Evolutionary conservation across 2,113 vertebrate genomes (phyloP), one percentile per base, ranked within the genome.

Genomic region (Nanorana parkeri): DNA sequence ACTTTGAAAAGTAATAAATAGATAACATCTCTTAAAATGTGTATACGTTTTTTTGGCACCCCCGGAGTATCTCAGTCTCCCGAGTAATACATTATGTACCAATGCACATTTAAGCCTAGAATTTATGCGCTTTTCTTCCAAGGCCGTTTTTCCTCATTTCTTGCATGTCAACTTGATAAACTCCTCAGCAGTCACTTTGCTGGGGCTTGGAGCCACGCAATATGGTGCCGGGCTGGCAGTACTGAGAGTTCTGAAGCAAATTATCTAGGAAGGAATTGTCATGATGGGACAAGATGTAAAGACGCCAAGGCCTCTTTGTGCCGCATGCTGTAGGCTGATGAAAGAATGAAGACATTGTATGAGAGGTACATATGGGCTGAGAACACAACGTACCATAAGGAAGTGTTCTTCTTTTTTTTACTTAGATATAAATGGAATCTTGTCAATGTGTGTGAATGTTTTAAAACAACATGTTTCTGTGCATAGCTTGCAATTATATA

Each of bases 181-280:
- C 17, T 19, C 55, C 54, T n/a, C 52, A 15, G 47, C 13, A 28
- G 32, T 36, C 32, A 36, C 8, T 20, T 23, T 29, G 19, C 24
- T 61, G n/a, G 72, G 4, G 11, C 20, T n/a, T 28, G 8, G 21
- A 56, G 69, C 51, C 17, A 24, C 26, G 28, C 21, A 76, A 63
- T 63, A 61, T 24, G 32, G 32, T 3, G 32, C 15, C 20, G 47
- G 15, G 13, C 13, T 47, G 73, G n/a, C 29, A 13, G 71, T 58
- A 24, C 4, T 55, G 20, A 15, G 23, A 55, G 23, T 32, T 32
- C 19, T 32, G 24, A 4, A 63, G 73, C 56, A 63, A 58, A 61
- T 76, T n/a, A 63, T 76, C 5, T 21, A 47, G 28, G 7, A 21
- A 36, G 32, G 63, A 76, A 41, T 21, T 63, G 58, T 63, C 73